Percentiles rank a stretch among this genome's conserved stretches.
Evolutionary conservation across 1,140 invertebrate species (phyloP).

Genomic region (Phymastichus coffea): DNA sequence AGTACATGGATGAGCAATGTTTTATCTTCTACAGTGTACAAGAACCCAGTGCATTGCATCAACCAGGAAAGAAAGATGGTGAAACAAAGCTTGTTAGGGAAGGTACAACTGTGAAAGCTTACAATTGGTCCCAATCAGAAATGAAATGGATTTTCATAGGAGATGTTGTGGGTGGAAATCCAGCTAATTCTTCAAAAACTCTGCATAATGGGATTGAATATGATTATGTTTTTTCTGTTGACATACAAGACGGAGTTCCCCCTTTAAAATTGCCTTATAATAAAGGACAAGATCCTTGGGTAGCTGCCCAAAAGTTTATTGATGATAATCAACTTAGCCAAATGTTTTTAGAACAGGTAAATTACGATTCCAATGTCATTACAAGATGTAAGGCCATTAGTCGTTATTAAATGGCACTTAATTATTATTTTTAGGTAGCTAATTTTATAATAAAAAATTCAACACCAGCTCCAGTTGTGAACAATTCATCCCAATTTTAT

Average conservation of each 20-base stretch:
- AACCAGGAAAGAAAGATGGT: slow-evolving; percentile 80
- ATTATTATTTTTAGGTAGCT: slow-evolving; percentile 68
- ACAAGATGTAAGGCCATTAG: not conserved
- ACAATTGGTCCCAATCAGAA: slow-evolving; percentile 74
- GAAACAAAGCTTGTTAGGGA: slow-evolving; percentile 83
- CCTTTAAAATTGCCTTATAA: slow-evolving; percentile 92
- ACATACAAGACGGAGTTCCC: slow-evolving; percentile 86
- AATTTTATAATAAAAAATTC: slow-evolving; percentile 90
- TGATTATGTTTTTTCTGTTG: slow-evolving; percentile 94
- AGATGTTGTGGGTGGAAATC: slow-evolving; percentile 80
- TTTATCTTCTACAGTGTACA: slow-evolving; percentile 63
- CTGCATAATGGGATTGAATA: slow-evolving; percentile 87
- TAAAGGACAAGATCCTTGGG: slow-evolving; percentile 82
- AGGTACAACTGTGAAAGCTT: slow-evolving; percentile 72
- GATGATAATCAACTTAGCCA: slow-evolving; percentile 81
- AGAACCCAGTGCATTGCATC: slow-evolving; percentile 71
- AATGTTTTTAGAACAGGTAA: slow-evolving; percentile 88
- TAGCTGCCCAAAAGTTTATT: slow-evolving; percentile 90
- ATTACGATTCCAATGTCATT: not conserved
- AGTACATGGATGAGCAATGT: too few relatives aligned
- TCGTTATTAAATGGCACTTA: too few relatives aligned
- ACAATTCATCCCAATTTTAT: slow-evolving; percentile 58
- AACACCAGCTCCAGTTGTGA: slow-evolving; percentile 32
- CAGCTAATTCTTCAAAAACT: slow-evolving; percentile 69
- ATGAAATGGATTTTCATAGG: slow-evolving; percentile 83